Evolutionary conservation across 2,113 vertebrate species (phyloP).

Genomic region (Perccottus glenii): DNA sequence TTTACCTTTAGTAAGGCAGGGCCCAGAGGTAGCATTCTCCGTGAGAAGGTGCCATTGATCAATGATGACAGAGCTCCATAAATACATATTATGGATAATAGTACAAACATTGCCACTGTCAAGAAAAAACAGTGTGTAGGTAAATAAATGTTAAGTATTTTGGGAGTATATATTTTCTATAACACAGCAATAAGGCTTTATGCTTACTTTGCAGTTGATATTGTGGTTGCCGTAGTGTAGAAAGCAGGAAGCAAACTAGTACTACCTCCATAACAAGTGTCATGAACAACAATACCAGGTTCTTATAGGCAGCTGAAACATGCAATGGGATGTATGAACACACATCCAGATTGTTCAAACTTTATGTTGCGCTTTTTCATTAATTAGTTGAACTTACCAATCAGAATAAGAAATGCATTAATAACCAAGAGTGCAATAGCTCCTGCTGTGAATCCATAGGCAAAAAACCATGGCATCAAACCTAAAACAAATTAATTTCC

Average conservation of each 20-base stretch:
- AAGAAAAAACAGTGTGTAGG: slow-evolving; percentile 14
- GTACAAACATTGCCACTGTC: slow-evolving; percentile 80
- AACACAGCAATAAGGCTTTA: not conserved
- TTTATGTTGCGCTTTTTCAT: no score
- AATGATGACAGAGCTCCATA: slow-evolving; percentile 85
- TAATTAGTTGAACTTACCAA: no score
- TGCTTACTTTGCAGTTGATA: slow-evolving; percentile 83
- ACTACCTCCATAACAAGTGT: slow-evolving; percentile 83
- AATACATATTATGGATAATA: slow-evolving; percentile 80
- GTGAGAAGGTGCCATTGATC: slow-evolving; percentile 80
- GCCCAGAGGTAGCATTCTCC: slow-evolving; percentile 81
- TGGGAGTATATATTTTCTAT: not conserved
- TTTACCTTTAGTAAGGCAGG: slow-evolving; percentile 81
- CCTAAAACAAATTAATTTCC: slow-evolving; percentile 63
- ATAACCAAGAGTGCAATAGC: slow-evolving; percentile 83
- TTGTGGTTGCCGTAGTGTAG: slow-evolving; percentile 81
- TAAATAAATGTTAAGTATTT: not conserved
- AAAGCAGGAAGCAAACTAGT: slow-evolving; percentile 86
- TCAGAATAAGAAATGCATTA: slow-evolving; percentile 82
- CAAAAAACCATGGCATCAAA: slow-evolving; percentile 60
- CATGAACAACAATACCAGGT: slow-evolving; percentile 81
- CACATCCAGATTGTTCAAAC: no score
- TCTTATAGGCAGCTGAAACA: slow-evolving; percentile 81
- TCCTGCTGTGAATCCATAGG: slow-evolving; percentile 82
- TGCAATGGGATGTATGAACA: not conserved